phyloP scores from a whole-genome alignment of 1,140 invertebrate genomes.

The Drosophila fuyamai region DNA sequence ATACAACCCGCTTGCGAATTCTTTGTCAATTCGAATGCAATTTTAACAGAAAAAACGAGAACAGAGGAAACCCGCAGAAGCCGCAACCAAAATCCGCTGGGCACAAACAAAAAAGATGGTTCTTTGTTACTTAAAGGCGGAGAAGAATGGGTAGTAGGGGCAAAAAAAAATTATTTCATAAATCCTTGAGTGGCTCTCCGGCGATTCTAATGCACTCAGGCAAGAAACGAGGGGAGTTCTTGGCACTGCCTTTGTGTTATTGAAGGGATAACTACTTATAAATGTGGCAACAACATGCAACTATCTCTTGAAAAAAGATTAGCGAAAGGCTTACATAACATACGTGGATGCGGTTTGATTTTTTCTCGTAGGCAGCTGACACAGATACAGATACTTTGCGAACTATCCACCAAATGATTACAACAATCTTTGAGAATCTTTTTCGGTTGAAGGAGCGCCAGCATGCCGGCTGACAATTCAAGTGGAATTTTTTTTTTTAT shows the following conservation, averaged over 20 bases:
- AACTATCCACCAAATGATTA: slow-evolving; percentile 45
- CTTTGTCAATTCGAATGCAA: slow-evolving; percentile 56
- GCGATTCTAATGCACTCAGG: slow-evolving; percentile 77
- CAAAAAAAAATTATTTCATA: slow-evolving; percentile 75
- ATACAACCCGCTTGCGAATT: slow-evolving; percentile 21
- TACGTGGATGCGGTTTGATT: slow-evolving; percentile 74
- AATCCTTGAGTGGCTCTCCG: slow-evolving; percentile 59
- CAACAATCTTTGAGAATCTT: slow-evolving; percentile 50
- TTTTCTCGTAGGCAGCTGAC: slow-evolving; percentile 60
- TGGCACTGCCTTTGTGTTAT: slow-evolving; percentile 36
- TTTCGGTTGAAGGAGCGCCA: slow-evolving; percentile 46
- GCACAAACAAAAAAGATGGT: slow-evolving; percentile 21
- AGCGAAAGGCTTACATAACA: slow-evolving; percentile 69
- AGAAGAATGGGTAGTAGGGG: slow-evolving; percentile 36
- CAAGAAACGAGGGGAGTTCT: slow-evolving; percentile 48
- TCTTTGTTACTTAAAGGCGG: slow-evolving; percentile 42
- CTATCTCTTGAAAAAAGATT: slow-evolving; percentile 56
- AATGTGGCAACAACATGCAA: slow-evolving; percentile 70
- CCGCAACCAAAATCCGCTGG: slow-evolving; percentile 53
- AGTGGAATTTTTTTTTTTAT: slow-evolving; percentile 65
- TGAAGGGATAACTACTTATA: slow-evolving; percentile 56
- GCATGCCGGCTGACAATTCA: slow-evolving; percentile 72
- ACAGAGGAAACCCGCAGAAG: slow-evolving; percentile 49
- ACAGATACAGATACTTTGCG: slow-evolving; percentile 44
- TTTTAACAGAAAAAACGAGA: slow-evolving; percentile 32